Evolutionary conservation across 2,888 invertebrate species (phyloP).

Genomic region (Heteropelma amictum): DNA sequence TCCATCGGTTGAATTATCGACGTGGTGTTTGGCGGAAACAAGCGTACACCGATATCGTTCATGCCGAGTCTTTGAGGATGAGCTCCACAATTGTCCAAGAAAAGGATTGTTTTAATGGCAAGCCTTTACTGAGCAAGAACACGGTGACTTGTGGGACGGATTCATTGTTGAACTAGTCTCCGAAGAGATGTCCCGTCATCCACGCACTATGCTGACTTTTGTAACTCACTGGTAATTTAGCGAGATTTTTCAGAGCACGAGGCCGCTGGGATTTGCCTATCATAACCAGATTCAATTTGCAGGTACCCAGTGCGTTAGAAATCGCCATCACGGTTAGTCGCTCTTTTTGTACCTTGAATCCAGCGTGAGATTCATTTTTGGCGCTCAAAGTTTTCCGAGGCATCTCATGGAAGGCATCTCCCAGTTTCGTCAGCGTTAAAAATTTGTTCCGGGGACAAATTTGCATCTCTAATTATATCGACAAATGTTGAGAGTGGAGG

Average conservation of each 20-base stretch:
- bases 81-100: constrained; percentile 31
- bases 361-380: background rate
- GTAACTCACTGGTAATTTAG: constrained; percentile 57
- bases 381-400: background rate
- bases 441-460: constrained; percentile 1
- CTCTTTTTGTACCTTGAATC: constrained; percentile 5
- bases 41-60: constrained; percentile 1
- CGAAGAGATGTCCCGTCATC: constrained; percentile 50
- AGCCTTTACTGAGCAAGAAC: background rate
- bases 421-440: constrained; percentile 20
- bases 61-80: background rate
- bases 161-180: constrained; percentile 53
- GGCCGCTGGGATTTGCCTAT: constrained; percentile 59
- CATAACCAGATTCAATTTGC: constrained; percentile 41
- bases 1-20: constrained; percentile 24
- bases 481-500: background rate
- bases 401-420: background rate
- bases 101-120: constrained; percentile 24
- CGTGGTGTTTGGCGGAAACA: constrained; percentile 36
- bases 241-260: constrained; percentile 56
- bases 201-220: constrained; percentile 56
- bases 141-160: constrained; percentile 36
- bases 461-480: background rate
- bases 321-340: constrained; percentile 16
- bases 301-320: constrained; percentile 57